These are phyloP conservation scores for Saturnia pavonia DNA, from an alignment of 2,888 invertebrate genomes.

Conservation along the genomic window DNA sequence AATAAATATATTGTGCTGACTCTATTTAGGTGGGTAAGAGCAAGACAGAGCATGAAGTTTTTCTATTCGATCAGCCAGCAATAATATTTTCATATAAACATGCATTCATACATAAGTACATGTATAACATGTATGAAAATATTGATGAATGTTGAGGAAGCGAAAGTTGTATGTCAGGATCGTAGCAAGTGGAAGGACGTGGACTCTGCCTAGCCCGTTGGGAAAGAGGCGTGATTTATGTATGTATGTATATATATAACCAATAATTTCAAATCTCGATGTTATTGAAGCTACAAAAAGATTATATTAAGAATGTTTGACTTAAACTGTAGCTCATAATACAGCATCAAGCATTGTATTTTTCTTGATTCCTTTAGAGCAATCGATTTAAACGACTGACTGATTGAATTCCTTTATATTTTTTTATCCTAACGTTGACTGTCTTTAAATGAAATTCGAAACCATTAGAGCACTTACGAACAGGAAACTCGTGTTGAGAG, in stretches of 20 bases:
- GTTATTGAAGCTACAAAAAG: not conserved
- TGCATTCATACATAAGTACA: too few relatives aligned
- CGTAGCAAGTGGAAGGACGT: too few relatives aligned
- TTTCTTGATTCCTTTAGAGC: not conserved
- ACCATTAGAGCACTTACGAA: not conserved
- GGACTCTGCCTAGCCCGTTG: too few relatives aligned
- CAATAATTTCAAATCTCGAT: not conserved
- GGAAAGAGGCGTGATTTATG: too few relatives aligned
- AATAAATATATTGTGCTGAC: too few relatives aligned
- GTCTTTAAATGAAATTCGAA: not conserved
- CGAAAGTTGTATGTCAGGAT: too few relatives aligned
- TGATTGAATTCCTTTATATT: not conserved
- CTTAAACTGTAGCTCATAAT: not conserved
- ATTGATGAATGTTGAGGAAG: too few relatives aligned
- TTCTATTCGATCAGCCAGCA: too few relatives aligned
- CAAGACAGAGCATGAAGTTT: too few relatives aligned
- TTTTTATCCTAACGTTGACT: not conserved
- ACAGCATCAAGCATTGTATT: not conserved
- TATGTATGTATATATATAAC: not conserved
- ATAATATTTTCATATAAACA: too few relatives aligned
- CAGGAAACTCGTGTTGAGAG: not conserved
- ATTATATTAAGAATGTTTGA: not conserved
- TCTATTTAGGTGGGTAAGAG: too few relatives aligned
- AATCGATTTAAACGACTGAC: not conserved
- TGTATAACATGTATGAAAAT: too few relatives aligned